Evolutionary conservation across 2,113 vertebrate genomes (phyloP).

Genomic region (Orcinus orca): DNA sequence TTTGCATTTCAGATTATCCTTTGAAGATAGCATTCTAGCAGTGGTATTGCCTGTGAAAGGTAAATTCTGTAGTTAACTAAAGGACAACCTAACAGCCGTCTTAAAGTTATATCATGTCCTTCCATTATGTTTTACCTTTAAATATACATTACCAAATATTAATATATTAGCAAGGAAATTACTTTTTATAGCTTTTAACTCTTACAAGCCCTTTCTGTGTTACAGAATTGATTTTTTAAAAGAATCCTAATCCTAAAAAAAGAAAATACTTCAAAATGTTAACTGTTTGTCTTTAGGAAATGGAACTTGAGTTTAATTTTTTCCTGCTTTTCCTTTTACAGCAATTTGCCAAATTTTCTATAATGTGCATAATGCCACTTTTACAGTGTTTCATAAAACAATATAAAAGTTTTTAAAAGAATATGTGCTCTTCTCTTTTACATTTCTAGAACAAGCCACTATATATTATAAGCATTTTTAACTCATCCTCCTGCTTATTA

Average conservation of each 20-base stretch:
- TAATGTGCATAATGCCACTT: neutral
- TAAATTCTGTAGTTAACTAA: neutral
- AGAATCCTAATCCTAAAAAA: neutral
- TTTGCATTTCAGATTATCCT: neutral
- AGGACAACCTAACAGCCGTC: neutral
- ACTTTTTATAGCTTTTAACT: constrained; percentile 10
- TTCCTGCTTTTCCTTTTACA: constrained; percentile 22
- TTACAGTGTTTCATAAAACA: constrained; percentile 42
- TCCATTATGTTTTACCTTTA: constrained; percentile 5
- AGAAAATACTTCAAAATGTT: neutral
- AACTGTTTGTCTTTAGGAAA: neutral
- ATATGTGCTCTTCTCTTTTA: neutral
- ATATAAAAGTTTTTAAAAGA: neutral
- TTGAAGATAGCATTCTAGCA: neutral
- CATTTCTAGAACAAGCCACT: neutral
- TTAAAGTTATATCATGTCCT: neutral
- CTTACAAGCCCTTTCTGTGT: neutral
- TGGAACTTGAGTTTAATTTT: neutral
- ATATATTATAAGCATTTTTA: neutral
- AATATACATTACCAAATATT: neutral
- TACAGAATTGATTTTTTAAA: constrained; percentile 26
- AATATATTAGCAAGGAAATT: constrained; percentile 18
- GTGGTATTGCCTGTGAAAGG: neutral
- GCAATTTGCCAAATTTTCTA: constrained; percentile 35
- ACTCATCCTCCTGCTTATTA: neutral